These are phyloP conservation scores for Molorchus minor DNA, from an alignment of 2,888 invertebrate genomes.

Conservation along the genomic window DNA sequence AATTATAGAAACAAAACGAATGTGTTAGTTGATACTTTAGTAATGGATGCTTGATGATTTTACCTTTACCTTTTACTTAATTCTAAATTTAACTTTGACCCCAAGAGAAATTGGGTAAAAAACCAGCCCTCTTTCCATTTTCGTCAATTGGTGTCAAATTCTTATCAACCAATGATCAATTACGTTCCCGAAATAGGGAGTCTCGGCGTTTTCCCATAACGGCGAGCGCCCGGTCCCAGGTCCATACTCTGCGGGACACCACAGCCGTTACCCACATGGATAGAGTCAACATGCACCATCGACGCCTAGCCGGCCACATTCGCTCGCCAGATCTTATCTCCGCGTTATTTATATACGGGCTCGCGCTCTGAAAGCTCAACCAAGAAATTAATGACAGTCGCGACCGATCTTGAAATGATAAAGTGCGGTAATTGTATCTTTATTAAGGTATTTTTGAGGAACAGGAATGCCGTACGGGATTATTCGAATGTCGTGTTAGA, in stretches of 20 bases:
- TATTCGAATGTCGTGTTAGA: slow-evolving; percentile 44
- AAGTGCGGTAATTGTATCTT: slow-evolving; percentile 59
- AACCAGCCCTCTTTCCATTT: no score
- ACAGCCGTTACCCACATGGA: slow-evolving; percentile 46
- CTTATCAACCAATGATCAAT: no score
- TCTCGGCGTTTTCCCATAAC: slow-evolving; percentile 53
- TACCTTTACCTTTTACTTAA: no score
- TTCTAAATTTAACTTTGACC: no score
- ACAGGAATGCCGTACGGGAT: slow-evolving; percentile 41
- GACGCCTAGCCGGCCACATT: slow-evolving; percentile 27
- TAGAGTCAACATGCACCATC: slow-evolving; percentile 30
- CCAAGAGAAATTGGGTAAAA: no score
- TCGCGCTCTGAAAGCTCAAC: slow-evolving; percentile 57
- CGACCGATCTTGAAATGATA: slow-evolving; percentile 59
- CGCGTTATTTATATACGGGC: slow-evolving; percentile 47
- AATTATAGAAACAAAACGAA: no score
- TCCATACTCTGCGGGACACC: slow-evolving; percentile 15
- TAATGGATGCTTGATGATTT: no score
- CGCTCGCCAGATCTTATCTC: slow-evolving; percentile 47
- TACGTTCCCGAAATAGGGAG: slow-evolving; percentile 52
- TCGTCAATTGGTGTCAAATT: no score
- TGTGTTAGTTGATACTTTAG: no score
- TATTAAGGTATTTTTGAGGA: slow-evolving; percentile 55
- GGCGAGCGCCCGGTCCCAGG: slow-evolving; percentile 22
- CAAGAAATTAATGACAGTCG: slow-evolving; percentile 59